Percentiles rank a stretch among this genome's conserved stretches.
Conservation (phyloP, 2,113 vertebrate genomes). For the Atherinomorus stipes region DNA sequence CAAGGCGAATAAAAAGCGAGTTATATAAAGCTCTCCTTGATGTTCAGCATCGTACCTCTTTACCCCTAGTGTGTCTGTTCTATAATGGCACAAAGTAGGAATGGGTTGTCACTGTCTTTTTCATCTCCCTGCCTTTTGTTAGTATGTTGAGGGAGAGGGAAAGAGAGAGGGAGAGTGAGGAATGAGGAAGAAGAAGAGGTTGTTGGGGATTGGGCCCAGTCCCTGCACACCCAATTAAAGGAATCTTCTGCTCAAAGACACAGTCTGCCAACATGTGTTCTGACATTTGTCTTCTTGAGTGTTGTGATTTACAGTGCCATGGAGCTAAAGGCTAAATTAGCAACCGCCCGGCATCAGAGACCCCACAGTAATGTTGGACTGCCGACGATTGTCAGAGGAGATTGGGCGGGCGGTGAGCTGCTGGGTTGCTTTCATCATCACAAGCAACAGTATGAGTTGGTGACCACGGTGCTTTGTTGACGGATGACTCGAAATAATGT, state of each 20-base stretch:
- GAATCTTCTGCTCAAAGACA: slow-evolving; percentile 84
- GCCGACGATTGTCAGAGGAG: slow-evolving; percentile 72
- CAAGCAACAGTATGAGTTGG: slow-evolving; percentile 25
- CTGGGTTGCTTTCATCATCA: slow-evolving; percentile 65
- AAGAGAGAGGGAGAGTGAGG: slow-evolving; percentile 72
- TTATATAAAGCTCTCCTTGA: slow-evolving; percentile 88
- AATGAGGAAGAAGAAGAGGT: slow-evolving; percentile 74
- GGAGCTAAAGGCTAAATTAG: slow-evolving; percentile 87
- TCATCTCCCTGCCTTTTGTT: slow-evolving; percentile 87
- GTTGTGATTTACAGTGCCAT: slow-evolving; percentile 83
- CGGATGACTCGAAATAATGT: slow-evolving; percentile 45
- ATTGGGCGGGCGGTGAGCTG: slow-evolving; percentile 56
- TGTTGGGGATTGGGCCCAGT: slow-evolving; percentile 83
- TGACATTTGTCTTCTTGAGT: slow-evolving; percentile 87
- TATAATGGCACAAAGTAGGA: slow-evolving; percentile 84
- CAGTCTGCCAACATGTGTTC: slow-evolving; percentile 85
- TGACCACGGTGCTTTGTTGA: slow-evolving; percentile 42
- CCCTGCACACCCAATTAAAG: slow-evolving; percentile 89
- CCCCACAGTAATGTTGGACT: slow-evolving; percentile 65
- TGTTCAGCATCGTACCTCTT: slow-evolving; percentile 84
- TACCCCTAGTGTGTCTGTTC: slow-evolving; percentile 85
- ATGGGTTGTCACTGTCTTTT: slow-evolving; percentile 83
- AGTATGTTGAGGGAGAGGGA: slow-evolving; percentile 81
- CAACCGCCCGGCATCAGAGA: slow-evolving; percentile 79
- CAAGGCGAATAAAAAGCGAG: slow-evolving; percentile 81